A percentile compares a stretch with the other conserved stretches of the same genome.
Conservation (phyloP, 2,888 invertebrate genomes). For the Papilio gigon region DNA sequence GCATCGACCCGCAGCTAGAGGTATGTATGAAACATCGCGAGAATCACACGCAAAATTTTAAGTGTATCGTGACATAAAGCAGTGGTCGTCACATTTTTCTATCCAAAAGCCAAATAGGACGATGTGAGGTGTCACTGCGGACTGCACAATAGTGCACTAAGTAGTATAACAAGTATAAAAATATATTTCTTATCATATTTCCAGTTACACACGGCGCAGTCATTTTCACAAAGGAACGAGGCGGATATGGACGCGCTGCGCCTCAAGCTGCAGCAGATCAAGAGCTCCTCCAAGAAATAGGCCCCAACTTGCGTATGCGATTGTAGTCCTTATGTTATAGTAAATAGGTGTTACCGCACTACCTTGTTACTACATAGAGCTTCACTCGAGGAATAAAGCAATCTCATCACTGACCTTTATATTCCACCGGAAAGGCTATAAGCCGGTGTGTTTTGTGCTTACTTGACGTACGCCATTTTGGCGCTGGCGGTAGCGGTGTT, state of each 20-base stretch:
- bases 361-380: conserved; percentile 7
- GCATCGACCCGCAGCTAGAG: conserved; percentile 77
- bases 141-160: too few species aligned
- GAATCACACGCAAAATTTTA: too few species aligned
- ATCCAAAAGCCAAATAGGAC: too few species aligned
- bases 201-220: conserved; percentile 72
- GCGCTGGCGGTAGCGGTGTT: background rate
- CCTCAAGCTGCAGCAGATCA: conserved; percentile 79
- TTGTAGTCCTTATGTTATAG: conserved; percentile 39
- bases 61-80: too few species aligned
- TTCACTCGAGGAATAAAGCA: conserved; percentile 23
- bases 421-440: background rate
- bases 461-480: background rate
- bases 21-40: conserved; percentile 53
- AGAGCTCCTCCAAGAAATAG: conserved; percentile 81
- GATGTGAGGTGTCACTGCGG: too few species aligned
- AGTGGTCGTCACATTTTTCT: too few species aligned
- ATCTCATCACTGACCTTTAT: conserved; percentile 31
- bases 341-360: conserved; percentile 40
- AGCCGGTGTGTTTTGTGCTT: background rate
- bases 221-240: conserved; percentile 71
- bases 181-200: too few species aligned
- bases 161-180: too few species aligned
- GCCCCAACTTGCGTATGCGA: conserved; percentile 47
- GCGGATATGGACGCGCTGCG: conserved; percentile 77